A percentile compares a stretch with the other conserved stretches of the same genome.
Conservation (phyloP, 2,113 vertebrate genomes). For the Pelecanoides urinatrix region DNA sequence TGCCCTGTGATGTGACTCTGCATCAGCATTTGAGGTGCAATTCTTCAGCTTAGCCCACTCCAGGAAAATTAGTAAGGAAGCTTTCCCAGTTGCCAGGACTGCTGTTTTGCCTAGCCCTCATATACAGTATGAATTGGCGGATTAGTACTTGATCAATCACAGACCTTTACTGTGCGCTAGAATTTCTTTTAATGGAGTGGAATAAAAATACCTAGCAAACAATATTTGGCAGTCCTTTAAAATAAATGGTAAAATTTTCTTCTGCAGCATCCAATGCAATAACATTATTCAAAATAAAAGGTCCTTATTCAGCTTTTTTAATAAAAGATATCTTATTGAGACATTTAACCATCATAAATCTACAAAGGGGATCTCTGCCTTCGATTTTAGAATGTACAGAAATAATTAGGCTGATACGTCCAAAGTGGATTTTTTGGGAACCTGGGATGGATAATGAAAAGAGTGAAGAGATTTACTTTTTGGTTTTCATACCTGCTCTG, state of each 20-base stretch:
- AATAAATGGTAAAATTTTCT: neutral
- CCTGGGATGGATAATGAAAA: neutral
- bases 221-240: neutral
- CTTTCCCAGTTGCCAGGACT: neutral
- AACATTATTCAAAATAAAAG: neutral
- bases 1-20: neutral
- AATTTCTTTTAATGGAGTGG: neutral
- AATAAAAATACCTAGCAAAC: constrained; percentile 11
- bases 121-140: neutral
- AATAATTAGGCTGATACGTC: neutral
- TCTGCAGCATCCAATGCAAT: neutral
- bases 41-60: neutral
- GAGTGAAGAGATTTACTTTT: neutral
- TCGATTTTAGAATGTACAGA: neutral
- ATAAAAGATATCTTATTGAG: neutral
- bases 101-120: neutral
- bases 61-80: neutral
- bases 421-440: neutral
- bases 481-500: neutral
- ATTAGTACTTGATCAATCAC: neutral
- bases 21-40: neutral
- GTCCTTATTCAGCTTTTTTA: neutral
- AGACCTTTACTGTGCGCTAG: neutral
- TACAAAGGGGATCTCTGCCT: neutral
- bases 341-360: neutral